Conservation (phyloP, 2,888 invertebrate species). For the Polydrusus cervinus region DNA sequence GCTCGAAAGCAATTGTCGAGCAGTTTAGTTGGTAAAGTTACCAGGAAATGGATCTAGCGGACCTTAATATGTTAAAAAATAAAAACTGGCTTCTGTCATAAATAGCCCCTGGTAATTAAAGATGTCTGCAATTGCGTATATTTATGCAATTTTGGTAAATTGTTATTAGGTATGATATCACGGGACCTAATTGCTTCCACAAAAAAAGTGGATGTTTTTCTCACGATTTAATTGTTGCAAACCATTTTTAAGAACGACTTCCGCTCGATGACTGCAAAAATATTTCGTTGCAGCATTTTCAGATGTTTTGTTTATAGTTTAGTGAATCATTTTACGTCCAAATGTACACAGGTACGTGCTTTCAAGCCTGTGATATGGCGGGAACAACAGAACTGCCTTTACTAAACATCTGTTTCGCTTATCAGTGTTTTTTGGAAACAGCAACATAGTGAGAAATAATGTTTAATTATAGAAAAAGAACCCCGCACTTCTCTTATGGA, state of each 20-base stretch:
- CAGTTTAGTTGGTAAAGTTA: too few species aligned
- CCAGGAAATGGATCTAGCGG: too few species aligned
- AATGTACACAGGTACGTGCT: constrained; percentile 14
- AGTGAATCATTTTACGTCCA: constrained; percentile 20
- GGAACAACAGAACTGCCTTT: constrained; percentile 8
- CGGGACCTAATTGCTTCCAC: constrained; percentile 12
- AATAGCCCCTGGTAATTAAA: too few species aligned
- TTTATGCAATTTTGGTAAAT: constrained; percentile 7
- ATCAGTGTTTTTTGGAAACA: constrained; percentile 3
- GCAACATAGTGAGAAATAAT: constrained; percentile 26
- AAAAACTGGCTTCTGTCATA: too few species aligned
- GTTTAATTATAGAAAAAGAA: too few species aligned
- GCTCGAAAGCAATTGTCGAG: too few species aligned
- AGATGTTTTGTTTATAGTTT: constrained; percentile 6
- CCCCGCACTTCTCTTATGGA: too few species aligned
- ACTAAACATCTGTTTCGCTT: constrained; percentile 27
- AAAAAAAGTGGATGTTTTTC: constrained; percentile 9
- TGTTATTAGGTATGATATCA: constrained; percentile 21
- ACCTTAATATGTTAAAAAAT: too few species aligned
- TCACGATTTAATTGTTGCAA: constrained; percentile 29
- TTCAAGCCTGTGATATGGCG: background rate
- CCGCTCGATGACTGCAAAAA: constrained; percentile 18
- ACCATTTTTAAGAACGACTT: constrained; percentile 17
- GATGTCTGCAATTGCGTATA: background rate
- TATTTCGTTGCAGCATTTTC: constrained; percentile 9